Base-by-base conservation (phyloP, 2,113 vertebrate genomes). In the Parus major region DNA sequence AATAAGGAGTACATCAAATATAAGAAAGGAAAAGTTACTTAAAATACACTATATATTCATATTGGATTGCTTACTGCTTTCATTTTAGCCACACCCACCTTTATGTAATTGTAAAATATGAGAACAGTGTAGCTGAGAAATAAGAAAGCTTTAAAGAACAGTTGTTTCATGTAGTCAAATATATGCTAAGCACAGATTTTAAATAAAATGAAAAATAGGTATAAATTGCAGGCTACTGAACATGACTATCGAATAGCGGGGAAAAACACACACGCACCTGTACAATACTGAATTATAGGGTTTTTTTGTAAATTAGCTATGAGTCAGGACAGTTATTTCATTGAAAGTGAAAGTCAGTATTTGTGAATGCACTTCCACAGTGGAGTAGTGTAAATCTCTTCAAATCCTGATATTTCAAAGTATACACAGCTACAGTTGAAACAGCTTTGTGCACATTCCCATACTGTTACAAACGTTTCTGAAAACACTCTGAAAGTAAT, bases 101-200 rank as follows among this genome's bases (percentile, higher is more conserved):
- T 98, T 97, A 95, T 97, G 96, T 96, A 96, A 96, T 93, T 91
- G 95, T 96, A 94, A 94, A 96, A 97, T 97, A 96, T 80, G 88
- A 71, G 80, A 97, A 95, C 81, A 35, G 85, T 97, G 94, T 92
- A 95, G 84, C 63, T 95, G 86, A 94, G 83, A 95, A 97, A 96
- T 95, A 95, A 93, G 81, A 93, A 80, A 77, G 66, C 89, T 94
- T 50, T 56, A 82, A 93, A 92, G 77, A 85, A 55, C 41, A 61
- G 84, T 83, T 79, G 55, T 28, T 85, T 56, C 18, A 56, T 82
- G 25, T 55, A 92, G 78, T n/a, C 55, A 85, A 82, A 52, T 61
- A 65, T 27, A 28, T 42, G 50, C 64, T 28, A 90, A 71, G 41
- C 42, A 57, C 2, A 77, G n/a, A 68, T 75, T 81, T 75, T 60